Conservation (phyloP, 2,888 invertebrate species). For the Drosophila rellima region DNA sequence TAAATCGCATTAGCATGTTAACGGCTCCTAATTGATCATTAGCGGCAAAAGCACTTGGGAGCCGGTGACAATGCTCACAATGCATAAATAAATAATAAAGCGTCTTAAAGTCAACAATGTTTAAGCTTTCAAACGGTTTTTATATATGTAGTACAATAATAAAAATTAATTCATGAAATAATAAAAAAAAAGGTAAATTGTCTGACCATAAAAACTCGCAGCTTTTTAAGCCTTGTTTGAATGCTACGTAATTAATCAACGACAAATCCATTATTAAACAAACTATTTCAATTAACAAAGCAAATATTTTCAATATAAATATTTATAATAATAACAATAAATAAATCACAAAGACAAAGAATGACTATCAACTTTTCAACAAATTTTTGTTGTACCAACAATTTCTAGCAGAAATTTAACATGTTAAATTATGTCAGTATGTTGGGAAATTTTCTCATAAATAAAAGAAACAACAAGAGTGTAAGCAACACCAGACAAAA, state of each 20-base stretch:
- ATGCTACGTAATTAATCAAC: conserved; percentile 69
- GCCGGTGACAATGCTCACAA: conserved; percentile 58
- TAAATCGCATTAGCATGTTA: conserved; percentile 55
- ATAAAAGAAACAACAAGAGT: conserved; percentile 8
- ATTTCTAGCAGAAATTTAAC: conserved; percentile 23
- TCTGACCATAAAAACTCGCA: conserved; percentile 39
- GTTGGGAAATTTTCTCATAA: conserved; percentile 54
- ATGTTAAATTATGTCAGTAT: conserved; percentile 43
- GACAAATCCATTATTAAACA: conserved; percentile 58
- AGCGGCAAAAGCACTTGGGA: conserved; percentile 63
- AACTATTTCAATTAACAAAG: conserved; percentile 68
- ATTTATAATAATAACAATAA: conserved; percentile 28
- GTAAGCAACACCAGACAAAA: conserved; percentile 12
- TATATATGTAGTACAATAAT: conserved; percentile 10
- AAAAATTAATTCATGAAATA: conserved; percentile 32
- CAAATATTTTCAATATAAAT: conserved; percentile 56
- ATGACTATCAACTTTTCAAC: conserved; percentile 46
- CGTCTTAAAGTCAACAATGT: conserved; percentile 41
- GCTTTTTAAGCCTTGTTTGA: conserved; percentile 41
- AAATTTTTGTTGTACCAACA: conserved; percentile 10
- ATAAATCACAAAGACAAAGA: conserved; percentile 53
- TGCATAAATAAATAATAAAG: conserved; percentile 68
- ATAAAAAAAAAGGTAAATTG: conserved; percentile 22
- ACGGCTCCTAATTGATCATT: conserved; percentile 70
- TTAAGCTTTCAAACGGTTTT: conserved; percentile 35